These are phyloP conservation scores for Varecia variegata DNA, from an alignment of 2,797 vertebrate species.

Conservation along the genomic window DNA sequence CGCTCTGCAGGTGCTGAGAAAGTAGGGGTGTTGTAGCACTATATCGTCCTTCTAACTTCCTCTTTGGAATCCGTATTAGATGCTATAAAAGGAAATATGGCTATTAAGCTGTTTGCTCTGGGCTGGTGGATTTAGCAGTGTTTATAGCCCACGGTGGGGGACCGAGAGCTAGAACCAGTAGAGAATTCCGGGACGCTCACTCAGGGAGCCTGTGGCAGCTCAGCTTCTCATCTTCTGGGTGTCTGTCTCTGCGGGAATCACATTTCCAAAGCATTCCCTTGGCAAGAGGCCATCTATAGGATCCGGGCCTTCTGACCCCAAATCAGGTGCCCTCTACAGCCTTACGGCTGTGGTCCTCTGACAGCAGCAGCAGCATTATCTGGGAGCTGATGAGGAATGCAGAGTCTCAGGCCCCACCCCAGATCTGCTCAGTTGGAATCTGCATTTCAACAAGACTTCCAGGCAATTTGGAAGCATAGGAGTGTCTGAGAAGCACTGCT, in stretches of 20 bases:
- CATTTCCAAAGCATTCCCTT: background rate
- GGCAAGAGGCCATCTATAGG: background rate
- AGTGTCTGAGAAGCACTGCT: fast-evolving
- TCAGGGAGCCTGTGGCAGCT: background rate
- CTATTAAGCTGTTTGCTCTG: background rate
- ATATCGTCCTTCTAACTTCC: fast-evolving
- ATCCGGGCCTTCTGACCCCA: background rate
- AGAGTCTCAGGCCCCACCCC: background rate
- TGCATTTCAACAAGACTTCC: background rate
- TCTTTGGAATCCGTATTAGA: background rate
- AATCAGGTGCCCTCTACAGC: background rate
- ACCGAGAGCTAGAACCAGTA: background rate
- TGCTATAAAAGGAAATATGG: background rate
- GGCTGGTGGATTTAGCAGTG: too few species aligned
- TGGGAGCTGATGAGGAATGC: background rate
- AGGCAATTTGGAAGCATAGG: background rate
- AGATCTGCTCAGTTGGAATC: background rate
- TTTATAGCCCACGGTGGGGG: fast-evolving
- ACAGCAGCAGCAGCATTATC: background rate
- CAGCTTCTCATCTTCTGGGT: background rate
- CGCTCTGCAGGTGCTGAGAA: background rate
- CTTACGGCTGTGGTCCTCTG: background rate
- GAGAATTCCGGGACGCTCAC: fast-evolving
- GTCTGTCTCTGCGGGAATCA: background rate
- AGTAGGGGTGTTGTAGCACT: too few species aligned